Conservation (phyloP, 2,888 invertebrate species). For the Chrysolina americana region DNA sequence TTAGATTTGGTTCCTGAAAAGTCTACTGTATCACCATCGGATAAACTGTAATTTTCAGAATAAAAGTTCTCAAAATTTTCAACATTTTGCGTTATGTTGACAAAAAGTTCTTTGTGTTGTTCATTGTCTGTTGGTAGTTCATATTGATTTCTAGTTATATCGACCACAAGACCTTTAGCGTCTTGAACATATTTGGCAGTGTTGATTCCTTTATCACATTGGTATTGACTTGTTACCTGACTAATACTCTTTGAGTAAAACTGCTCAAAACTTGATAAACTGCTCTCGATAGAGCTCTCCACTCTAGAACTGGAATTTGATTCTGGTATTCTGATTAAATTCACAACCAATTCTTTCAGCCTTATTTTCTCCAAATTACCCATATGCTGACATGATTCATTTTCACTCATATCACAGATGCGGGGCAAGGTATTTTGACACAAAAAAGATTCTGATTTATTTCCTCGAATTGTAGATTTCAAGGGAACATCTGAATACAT, state of each 20-base stretch:
- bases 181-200: background rate
- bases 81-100: background rate
- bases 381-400: background rate
- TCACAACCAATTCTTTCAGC: conserved; percentile 23
- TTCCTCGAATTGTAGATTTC: background rate
- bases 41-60: conserved; percentile 16
- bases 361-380: background rate
- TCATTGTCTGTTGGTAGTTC: background rate
- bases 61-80: conserved; percentile 26
- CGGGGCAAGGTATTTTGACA: background rate
- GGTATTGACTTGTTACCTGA: conserved; percentile 1
- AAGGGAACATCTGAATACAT: conserved; percentile 16
- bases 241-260: conserved; percentile 18
- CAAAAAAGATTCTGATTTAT: background rate
- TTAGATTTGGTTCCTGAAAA: background rate
- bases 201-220: conserved; percentile 3
- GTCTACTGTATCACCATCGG: background rate
- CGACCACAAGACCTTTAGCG: conserved; percentile 22
- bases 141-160: conserved; percentile 25
- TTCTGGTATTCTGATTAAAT: conserved; percentile 11
- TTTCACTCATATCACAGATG: conserved; percentile 7
- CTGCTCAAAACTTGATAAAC: conserved; percentile 26
- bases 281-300: background rate
- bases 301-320: background rate
- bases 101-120: background rate